Evolutionary conservation across 2,797 vertebrate species (phyloP).

Genomic region (Pangasius larnaudii): DNA sequence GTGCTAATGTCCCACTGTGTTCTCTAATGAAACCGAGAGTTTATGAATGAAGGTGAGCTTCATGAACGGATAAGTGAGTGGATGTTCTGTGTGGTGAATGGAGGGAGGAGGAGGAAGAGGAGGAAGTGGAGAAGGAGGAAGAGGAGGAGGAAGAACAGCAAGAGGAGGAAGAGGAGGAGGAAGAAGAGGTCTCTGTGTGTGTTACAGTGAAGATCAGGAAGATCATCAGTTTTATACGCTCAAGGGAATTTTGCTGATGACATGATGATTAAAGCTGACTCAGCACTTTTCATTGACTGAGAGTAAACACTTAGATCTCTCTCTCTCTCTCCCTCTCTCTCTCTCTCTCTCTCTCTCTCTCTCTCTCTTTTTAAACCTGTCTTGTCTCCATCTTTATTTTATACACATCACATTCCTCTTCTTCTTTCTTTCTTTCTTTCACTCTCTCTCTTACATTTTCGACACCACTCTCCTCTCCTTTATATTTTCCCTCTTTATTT

Average conservation of each 20-base stretch:
- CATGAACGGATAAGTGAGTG: neutral
- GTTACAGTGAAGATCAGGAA: neutral
- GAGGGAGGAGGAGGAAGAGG: neutral
- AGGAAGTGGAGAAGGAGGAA: neutral
- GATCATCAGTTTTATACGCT: neutral
- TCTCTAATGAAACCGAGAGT: neutral
- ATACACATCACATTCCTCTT: neutral
- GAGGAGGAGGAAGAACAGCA: neutral
- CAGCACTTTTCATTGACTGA: conserved; percentile 10
- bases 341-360: neutral
- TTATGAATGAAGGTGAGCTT: neutral
- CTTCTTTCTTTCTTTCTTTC: neutral
- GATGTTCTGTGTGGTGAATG: conserved; percentile 55
- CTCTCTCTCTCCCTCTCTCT: neutral
- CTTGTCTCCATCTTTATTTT: neutral
- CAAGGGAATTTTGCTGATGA: neutral
- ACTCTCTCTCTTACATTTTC: neutral
- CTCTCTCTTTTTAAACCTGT: neutral
- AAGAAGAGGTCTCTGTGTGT: neutral
- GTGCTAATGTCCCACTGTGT: neutral
- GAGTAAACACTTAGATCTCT: neutral
- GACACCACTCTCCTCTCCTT: neutral
- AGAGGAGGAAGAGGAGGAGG: too few relatives aligned
- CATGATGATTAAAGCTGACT: neutral
- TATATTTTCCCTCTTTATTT: neutral